These are phyloP conservation scores for Dryomyza anilis DNA, from an alignment of 2,888 invertebrate species.

Conservation along the genomic window DNA sequence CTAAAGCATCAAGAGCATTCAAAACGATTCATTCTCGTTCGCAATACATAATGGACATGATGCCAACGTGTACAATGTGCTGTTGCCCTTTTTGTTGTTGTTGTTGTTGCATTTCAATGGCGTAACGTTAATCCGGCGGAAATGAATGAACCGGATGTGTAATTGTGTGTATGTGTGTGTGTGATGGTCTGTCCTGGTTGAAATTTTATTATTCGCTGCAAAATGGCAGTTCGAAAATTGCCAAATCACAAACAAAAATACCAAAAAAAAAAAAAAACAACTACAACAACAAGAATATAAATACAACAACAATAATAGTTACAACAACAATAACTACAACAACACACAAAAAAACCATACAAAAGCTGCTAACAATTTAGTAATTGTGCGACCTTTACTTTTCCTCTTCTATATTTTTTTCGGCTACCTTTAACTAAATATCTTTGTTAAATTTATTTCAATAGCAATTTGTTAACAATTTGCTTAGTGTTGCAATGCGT, in stretches of 20 bases:
- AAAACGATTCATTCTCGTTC: too few relatives aligned
- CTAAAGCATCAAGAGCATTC: neutral
- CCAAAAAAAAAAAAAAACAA: conserved; percentile 3
- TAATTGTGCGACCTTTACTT: neutral
- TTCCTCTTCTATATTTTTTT: neutral
- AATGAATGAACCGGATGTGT: conserved; percentile 32
- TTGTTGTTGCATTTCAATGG: conserved; percentile 3
- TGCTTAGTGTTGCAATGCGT: too few relatives aligned
- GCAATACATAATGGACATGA: too few relatives aligned
- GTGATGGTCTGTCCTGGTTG: conserved; percentile 22
- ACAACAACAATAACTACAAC: conserved; percentile 1
- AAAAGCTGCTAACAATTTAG: neutral
- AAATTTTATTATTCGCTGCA: neutral
- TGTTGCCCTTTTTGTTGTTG: conserved; percentile 4
- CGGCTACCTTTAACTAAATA: neutral
- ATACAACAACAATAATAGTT: conserved; percentile 22
- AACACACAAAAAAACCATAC: neutral
- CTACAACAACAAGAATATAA: neutral
- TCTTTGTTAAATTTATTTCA: neutral
- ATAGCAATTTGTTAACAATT: conserved; percentile 13
- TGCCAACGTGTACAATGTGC: too few relatives aligned
- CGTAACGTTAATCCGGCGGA: conserved; percentile 26
- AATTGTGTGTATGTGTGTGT: too few relatives aligned
- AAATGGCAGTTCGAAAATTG: neutral
- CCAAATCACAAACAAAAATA: conserved; percentile 25